These are phyloP conservation scores for Drosophila sordidapex DNA, from an alignment of 2,888 invertebrate genomes.

Conservation along the genomic window DNA sequence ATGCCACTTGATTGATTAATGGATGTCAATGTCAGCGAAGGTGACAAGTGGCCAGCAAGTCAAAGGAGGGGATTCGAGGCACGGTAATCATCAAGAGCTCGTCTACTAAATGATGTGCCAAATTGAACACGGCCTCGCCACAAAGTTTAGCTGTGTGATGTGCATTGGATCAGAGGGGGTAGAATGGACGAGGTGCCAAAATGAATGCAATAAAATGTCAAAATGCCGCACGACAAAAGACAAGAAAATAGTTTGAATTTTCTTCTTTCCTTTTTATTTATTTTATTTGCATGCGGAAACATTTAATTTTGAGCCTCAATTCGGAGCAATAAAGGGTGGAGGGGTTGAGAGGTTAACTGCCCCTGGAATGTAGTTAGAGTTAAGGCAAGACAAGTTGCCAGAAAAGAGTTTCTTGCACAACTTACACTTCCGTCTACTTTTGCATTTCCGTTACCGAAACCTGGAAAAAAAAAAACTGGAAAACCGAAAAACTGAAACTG, in stretches of 20 bases:
- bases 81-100: slow-evolving; percentile 38
- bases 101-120: slow-evolving; percentile 74
- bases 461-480: not conserved
- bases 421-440: slow-evolving; percentile 77
- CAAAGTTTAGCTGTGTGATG: not conserved
- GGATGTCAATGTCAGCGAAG: slow-evolving; percentile 71
- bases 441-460: slow-evolving; percentile 68
- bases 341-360: not conserved
- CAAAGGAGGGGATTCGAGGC: slow-evolving; percentile 43
- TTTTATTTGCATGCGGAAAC: slow-evolving; percentile 51
- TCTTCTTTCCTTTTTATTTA: slow-evolving; percentile 6
- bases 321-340: not conserved
- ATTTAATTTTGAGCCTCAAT: slow-evolving; percentile 67
- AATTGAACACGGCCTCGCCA: slow-evolving; percentile 52
- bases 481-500: not conserved
- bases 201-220: slow-evolving; percentile 72
- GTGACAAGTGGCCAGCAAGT: slow-evolving; percentile 74
- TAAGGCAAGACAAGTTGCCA: slow-evolving; percentile 16
- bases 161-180: not conserved
- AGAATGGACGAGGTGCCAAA: slow-evolving; percentile 43
- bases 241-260: slow-evolving; percentile 60
- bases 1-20: slow-evolving; percentile 73
- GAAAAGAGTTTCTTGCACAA: slow-evolving; percentile 69
- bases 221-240: slow-evolving; percentile 67
- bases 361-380: not conserved